Evolutionary conservation across 1,140 invertebrate species (phyloP).

Genomic region (Archivesica marissinica): DNA sequence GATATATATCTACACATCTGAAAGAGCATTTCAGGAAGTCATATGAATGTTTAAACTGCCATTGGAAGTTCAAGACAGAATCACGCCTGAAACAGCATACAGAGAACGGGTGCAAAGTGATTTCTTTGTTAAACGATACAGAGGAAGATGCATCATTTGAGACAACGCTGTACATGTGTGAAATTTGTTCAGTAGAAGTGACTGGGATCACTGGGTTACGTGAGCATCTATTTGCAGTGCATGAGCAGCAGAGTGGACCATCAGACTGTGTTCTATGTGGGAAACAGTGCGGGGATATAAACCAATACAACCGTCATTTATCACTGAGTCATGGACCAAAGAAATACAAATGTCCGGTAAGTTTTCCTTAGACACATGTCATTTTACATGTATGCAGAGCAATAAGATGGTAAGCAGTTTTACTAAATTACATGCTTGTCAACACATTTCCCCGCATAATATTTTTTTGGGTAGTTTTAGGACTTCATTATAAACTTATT

Average conservation of each 20-base stretch:
- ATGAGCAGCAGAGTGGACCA: background rate
- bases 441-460: too few species aligned
- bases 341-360: slow-evolving; percentile 5
- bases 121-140: background rate
- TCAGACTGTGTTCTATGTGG: slow-evolving; percentile 19
- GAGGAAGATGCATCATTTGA: background rate
- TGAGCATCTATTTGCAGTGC: background rate
- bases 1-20: slow-evolving; percentile 1
- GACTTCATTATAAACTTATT: too few species aligned
- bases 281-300: background rate
- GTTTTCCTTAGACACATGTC: too few species aligned
- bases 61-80: background rate
- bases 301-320: background rate
- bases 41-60: slow-evolving; percentile 24
- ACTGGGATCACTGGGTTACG: background rate
- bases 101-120: background rate
- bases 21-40: slow-evolving; percentile 26
- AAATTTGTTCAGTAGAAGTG: background rate
- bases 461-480: too few species aligned
- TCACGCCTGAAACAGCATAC: background rate
- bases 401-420: too few species aligned
- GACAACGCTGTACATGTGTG: background rate
- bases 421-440: too few species aligned
- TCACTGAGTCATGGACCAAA: background rate
- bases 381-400: too few species aligned